Evolutionary conservation across 2,888 invertebrate genomes (phyloP).

Genomic region (Chrysolina oricalcia): DNA sequence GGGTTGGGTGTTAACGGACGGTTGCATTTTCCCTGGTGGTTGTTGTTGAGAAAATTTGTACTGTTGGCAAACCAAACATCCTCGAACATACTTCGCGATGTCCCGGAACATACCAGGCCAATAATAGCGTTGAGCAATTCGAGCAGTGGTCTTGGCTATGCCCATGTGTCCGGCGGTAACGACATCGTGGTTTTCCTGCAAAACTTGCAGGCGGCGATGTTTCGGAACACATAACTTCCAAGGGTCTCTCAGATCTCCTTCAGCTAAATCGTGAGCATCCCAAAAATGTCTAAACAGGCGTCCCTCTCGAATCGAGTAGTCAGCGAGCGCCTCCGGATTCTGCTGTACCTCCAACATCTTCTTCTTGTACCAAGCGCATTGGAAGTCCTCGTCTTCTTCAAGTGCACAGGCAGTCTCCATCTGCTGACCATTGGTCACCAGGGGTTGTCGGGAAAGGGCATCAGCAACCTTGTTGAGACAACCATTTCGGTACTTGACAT

Average conservation of each 20-base stretch:
- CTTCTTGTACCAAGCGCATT: neutral
- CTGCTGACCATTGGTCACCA: neutral
- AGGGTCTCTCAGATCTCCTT: constrained; percentile 55
- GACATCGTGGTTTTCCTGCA: too few species aligned
- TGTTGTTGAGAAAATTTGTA: constrained; percentile 48
- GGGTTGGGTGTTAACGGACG: constrained; percentile 14
- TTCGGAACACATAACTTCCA: too few species aligned
- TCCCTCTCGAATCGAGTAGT: too few species aligned
- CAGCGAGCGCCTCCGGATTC: too few species aligned
- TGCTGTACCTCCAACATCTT: neutral
- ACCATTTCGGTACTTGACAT: constrained; percentile 50
- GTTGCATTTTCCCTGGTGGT: neutral
- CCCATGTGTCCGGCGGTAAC: too few species aligned
- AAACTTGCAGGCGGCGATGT: too few species aligned
- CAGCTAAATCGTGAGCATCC: constrained; percentile 42
- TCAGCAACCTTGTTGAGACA: neutral
- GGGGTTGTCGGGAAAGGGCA: neutral
- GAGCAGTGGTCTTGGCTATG: too few species aligned
- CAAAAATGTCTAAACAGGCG: neutral
- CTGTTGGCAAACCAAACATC: constrained; percentile 49
- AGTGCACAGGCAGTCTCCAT: neutral
- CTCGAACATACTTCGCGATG: constrained; percentile 49
- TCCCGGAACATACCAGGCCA: too few species aligned
- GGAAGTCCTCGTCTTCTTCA: neutral
- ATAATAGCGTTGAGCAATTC: too few species aligned